Percentiles rank a stretch among this genome's conserved stretches.
phyloP scores from a whole-genome alignment of 1,140 invertebrate genomes.

The Drosophila azteca region DNA sequence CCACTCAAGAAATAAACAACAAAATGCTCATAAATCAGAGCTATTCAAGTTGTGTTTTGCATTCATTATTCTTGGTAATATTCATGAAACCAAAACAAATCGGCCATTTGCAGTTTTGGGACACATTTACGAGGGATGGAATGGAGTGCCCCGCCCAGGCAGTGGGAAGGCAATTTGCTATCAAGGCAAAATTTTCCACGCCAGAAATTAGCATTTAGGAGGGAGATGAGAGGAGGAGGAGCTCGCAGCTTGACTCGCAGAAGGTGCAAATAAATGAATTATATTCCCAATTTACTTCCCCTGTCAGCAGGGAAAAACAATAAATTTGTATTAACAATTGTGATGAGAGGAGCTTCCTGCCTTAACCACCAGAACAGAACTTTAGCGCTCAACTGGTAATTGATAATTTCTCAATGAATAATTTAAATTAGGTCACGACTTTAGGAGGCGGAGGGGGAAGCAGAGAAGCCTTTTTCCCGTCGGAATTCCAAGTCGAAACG shows the following conservation, averaged over 20 bases:
- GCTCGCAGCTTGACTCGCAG: not conserved
- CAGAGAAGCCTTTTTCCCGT: not conserved
- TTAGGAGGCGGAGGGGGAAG: not conserved
- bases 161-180: constrained; percentile 40
- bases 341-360: not conserved
- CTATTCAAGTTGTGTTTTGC: no score
- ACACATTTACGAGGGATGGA: constrained; percentile 31
- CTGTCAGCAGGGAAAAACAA: constrained; percentile 36
- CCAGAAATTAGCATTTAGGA: constrained; percentile 43
- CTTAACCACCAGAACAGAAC: no score
- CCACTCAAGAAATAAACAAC: not conserved
- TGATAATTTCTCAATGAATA: constrained; percentile 50
- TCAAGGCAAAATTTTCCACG: constrained; percentile 45
- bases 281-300: constrained; percentile 24
- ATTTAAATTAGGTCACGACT: constrained; percentile 7
- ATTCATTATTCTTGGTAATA: constrained; percentile 1
- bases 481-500: not conserved
- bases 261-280: constrained; percentile 37
- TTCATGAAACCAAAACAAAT: constrained; percentile 49
- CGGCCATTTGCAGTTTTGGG: constrained; percentile 28
- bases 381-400: constrained; percentile 32
- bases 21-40: no score
- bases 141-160: not conserved
- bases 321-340: constrained; percentile 41
- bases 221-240: not conserved